Percentiles rank a stretch among this genome's conserved stretches.
Conservation (phyloP, 1,140 invertebrate species). For the Telenomus remus region DNA sequence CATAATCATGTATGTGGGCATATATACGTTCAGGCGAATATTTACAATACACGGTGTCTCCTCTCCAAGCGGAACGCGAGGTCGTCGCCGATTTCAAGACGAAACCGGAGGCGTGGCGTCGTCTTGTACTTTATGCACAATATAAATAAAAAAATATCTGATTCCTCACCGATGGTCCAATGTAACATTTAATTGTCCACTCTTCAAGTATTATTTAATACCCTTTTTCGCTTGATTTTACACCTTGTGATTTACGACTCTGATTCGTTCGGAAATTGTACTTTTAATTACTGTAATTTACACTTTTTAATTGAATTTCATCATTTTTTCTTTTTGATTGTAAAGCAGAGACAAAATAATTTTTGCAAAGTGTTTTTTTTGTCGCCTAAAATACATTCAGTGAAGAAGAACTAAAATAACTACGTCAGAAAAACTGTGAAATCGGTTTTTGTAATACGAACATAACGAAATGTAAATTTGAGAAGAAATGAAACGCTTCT, state of each 20-base stretch:
- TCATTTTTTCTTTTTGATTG: background rate
- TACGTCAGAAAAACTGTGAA: slow-evolving; percentile 7
- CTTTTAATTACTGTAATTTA: background rate
- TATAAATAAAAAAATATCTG: slow-evolving; percentile 39
- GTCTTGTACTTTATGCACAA: slow-evolving; percentile 52
- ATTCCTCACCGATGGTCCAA: slow-evolving; percentile 24
- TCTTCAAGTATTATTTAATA: slow-evolving; percentile 40
- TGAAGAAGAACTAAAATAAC: slow-evolving; percentile 33
- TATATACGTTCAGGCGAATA: slow-evolving; percentile 39
- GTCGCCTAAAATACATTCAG: slow-evolving; percentile 36
- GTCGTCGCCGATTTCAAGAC: slow-evolving; percentile 53
- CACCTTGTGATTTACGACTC: slow-evolving; percentile 29
- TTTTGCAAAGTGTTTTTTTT: background rate
- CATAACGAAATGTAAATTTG: background rate
- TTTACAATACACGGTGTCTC: slow-evolving; percentile 56
- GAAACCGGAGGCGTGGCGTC: slow-evolving; percentile 54
- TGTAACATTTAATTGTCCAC: slow-evolving; percentile 52
- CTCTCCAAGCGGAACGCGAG: slow-evolving; percentile 54
- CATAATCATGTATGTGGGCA: slow-evolving; percentile 39
- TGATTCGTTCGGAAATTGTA: slow-evolving; percentile 9
- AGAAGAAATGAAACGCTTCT: background rate
- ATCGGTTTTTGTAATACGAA: slow-evolving; percentile 4
- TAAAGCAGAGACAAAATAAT: background rate
- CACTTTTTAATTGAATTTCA: background rate
- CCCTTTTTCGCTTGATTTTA: slow-evolving; percentile 20